These are phyloP conservation scores for Entomobrya proxima DNA, from an alignment of 2,888 invertebrate species.

Conservation along the genomic window DNA sequence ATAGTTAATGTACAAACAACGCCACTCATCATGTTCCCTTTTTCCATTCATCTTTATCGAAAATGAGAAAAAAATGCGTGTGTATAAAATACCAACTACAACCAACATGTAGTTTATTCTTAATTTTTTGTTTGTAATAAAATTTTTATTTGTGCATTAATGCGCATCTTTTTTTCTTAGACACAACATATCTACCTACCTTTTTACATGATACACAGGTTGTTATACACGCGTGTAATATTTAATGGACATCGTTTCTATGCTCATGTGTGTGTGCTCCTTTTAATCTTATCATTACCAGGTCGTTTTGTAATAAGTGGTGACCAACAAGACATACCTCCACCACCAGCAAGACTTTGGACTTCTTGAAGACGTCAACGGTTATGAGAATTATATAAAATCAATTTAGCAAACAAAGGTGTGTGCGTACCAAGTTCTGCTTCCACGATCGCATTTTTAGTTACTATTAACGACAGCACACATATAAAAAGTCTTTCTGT, in stretches of 20 bases:
- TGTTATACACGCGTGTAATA: not conserved
- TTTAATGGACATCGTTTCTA: slow-evolving; percentile 13
- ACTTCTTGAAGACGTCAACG: not conserved
- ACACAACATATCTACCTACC: not conserved
- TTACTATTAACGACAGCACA: too few relatives aligned
- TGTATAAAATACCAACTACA: not conserved
- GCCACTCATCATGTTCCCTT: slow-evolving; percentile 23
- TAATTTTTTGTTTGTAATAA: slow-evolving; percentile 23
- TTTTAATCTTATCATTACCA: slow-evolving; percentile 64
- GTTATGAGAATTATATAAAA: slow-evolving; percentile 51
- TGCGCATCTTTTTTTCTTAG: slow-evolving; percentile 24
- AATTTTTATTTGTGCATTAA: slow-evolving; percentile 25
- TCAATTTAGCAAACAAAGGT: slow-evolving; percentile 67
- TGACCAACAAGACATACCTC: slow-evolving; percentile 15
- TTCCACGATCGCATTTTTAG: too few relatives aligned
- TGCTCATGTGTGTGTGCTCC: slow-evolving; percentile 32
- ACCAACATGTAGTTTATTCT: not conserved
- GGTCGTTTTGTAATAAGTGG: slow-evolving; percentile 1
- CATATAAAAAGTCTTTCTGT: too few relatives aligned
- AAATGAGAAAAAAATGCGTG: slow-evolving; percentile 19
- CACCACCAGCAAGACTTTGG: not conserved
- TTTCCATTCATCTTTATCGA: not conserved
- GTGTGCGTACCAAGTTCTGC: slow-evolving; percentile 13
- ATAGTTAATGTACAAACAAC: slow-evolving; percentile 55
- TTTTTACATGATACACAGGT: not conserved